Percentiles rank a stretch among this genome's conserved stretches.
These are phyloP conservation scores for Spea multiplicata DNA, from an alignment of 2,113 vertebrate genomes.

Conservation along the genomic window DNA sequence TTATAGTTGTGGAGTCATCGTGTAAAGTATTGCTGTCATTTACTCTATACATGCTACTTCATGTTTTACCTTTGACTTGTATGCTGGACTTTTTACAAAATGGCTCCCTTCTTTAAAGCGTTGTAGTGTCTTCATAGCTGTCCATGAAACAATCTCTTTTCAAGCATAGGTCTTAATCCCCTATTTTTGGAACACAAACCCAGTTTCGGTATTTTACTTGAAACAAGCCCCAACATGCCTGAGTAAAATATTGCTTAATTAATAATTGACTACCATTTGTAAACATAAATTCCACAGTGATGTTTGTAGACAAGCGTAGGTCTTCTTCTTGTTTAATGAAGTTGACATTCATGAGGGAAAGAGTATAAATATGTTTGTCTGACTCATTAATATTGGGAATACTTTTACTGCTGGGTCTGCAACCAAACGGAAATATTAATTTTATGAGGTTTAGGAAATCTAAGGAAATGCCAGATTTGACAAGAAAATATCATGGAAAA, in stretches of 20 bases:
- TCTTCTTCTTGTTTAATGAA: constrained; percentile 11
- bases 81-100: too few species aligned
- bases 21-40: too few species aligned
- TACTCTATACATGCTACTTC: too few species aligned
- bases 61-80: too few species aligned
- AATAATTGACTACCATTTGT: background rate
- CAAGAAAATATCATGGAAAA: too few species aligned
- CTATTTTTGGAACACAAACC: too few species aligned
- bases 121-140: too few species aligned
- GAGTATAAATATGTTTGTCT: background rate
- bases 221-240: constrained; percentile 13
- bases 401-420: background rate
- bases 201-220: background rate
- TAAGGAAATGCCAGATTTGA: background rate
- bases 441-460: background rate
- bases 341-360: background rate
- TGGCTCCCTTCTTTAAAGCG: too few species aligned
- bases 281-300: background rate
- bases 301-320: background rate
- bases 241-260: background rate
- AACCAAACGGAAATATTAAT: background rate
- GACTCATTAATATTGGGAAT: background rate
- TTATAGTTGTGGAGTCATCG: too few species aligned
- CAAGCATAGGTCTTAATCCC: too few species aligned
- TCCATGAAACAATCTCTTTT: too few species aligned